A percentile compares a stretch with the other conserved stretches of the same genome.
Conservation (phyloP, 1,140 invertebrate species). For the Gryon sp. region DNA sequence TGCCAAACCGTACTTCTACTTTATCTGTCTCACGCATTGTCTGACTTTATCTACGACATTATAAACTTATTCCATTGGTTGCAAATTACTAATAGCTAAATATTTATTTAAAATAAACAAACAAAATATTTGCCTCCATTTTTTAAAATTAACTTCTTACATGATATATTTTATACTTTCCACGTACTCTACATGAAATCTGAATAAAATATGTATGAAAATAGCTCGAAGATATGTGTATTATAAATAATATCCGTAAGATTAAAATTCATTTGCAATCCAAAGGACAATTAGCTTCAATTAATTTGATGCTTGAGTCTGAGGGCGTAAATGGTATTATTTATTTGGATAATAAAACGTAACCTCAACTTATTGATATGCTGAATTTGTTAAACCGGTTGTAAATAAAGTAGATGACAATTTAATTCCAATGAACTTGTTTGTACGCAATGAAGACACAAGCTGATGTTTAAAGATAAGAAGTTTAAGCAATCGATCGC, state of each 20-base stretch:
- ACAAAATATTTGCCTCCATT: background rate
- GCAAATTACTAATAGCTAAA: constrained; percentile 12
- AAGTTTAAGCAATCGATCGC: constrained; percentile 48
- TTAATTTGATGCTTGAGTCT: too few species aligned
- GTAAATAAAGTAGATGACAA: constrained; percentile 55
- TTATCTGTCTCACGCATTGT: constrained; percentile 42
- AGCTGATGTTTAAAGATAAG: constrained; percentile 40
- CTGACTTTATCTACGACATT: constrained; percentile 32
- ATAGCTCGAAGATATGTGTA: too few species aligned
- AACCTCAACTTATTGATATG: too few species aligned
- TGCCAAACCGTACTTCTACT: constrained; percentile 56
- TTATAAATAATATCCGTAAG: too few species aligned
- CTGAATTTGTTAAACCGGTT: constrained; percentile 35
- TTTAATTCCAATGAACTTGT: constrained; percentile 55
- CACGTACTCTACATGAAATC: too few species aligned
- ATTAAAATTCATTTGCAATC: too few species aligned
- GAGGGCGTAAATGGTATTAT: too few species aligned
- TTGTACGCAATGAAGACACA: constrained; percentile 39
- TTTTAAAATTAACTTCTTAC: background rate
- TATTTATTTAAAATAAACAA: too few species aligned
- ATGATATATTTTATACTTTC: too few species aligned
- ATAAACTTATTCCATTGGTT: constrained; percentile 17
- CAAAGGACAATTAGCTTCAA: too few species aligned
- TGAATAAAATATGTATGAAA: too few species aligned
- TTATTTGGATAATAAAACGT: constrained; percentile 2